Conservation (phyloP, 2,888 invertebrate species). For the Neria commutata region DNA sequence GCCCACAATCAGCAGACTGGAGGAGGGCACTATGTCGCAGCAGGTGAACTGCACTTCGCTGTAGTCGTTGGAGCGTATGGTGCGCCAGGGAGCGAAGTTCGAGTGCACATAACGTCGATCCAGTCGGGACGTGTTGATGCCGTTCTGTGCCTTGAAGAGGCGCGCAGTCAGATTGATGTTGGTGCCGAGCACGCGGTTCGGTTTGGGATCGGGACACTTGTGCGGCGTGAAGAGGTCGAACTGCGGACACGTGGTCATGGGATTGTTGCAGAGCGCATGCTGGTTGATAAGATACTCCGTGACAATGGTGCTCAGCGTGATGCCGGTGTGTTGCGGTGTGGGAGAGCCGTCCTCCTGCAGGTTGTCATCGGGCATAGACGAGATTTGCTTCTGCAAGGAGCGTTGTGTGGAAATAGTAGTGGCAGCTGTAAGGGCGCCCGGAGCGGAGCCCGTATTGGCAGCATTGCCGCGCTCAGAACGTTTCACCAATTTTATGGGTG, state of each 20-base stretch:
- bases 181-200: slow-evolving; percentile 58
- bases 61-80: slow-evolving; percentile 66
- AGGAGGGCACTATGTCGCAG: slow-evolving; percentile 67
- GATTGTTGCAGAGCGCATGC: slow-evolving; percentile 97
- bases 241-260: slow-evolving; percentile 96
- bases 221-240: slow-evolving; percentile 96
- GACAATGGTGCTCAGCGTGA: slow-evolving; percentile 89
- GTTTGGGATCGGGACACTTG: slow-evolving; percentile 90
- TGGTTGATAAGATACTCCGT: slow-evolving; percentile 97
- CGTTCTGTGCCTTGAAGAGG: slow-evolving; percentile 66
- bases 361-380: slow-evolving; percentile 56
- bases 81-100: slow-evolving; percentile 77
- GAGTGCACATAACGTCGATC: slow-evolving; percentile 86
- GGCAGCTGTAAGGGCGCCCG: neutral
- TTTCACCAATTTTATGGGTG: slow-evolving; percentile 53
- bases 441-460: neutral
- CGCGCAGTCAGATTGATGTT: slow-evolving; percentile 77
- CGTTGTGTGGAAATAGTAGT: slow-evolving; percentile 33
- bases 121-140: slow-evolving; percentile 67
- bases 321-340: slow-evolving; percentile 62
- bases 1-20: slow-evolving; percentile 74
- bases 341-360: slow-evolving; percentile 29
- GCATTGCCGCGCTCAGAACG: slow-evolving; percentile 40
- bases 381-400: slow-evolving; percentile 65
- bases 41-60: slow-evolving; percentile 79